Evolutionary conservation across 92 coral and sea anemone species (phyloP), one percentile per base, ranked within the genome.

Genomic region (Siderastrea radians): DNA sequence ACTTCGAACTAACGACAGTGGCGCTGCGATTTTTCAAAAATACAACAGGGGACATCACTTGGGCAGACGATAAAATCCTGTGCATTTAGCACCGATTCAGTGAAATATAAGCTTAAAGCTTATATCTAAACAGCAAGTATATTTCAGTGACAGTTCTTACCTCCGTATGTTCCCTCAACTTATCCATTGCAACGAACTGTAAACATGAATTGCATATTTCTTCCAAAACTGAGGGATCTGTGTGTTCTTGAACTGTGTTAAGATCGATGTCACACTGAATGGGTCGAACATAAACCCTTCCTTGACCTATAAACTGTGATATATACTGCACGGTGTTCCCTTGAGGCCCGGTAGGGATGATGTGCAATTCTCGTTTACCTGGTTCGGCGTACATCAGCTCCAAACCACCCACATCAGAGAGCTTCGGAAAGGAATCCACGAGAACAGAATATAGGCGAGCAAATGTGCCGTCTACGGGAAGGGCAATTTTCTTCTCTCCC

Each of bases 271-370:
- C 80, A 68, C 90, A 80, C 50, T 90, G 93, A 81, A 90, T 90
- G 63, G 90, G 93, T 73, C 90, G 93, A 86, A 90, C 69, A 76
- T 76, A 85, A 72, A 90, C 83, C 81, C 86, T 79, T 82, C 93
- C 93, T 74, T 79, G 91, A 2, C 87, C 91, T 53, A 87, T 72
- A 69, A 88, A 88, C 77, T 73, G 77, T 19, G 91, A 57, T 3
- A 87, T 72, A 48, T 81, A 72, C 53, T 71, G 70, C 49, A 87
- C 86, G 51, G 74, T 87, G 72, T 77, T 71, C 78, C 86, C 86
- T 68, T 79, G 72, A 75, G 86, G 81, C 6, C 91, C 91, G 26
- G 86, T 58, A 15, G 77, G 84, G 11, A 88, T 82, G 15, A 51
- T 3, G 66, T 61, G 66, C 16, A 61, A 61, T 11, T 61, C 66